These are phyloP conservation scores for Tyto alba DNA, from an alignment of 2,113 vertebrate genomes.

Conservation along the genomic window DNA sequence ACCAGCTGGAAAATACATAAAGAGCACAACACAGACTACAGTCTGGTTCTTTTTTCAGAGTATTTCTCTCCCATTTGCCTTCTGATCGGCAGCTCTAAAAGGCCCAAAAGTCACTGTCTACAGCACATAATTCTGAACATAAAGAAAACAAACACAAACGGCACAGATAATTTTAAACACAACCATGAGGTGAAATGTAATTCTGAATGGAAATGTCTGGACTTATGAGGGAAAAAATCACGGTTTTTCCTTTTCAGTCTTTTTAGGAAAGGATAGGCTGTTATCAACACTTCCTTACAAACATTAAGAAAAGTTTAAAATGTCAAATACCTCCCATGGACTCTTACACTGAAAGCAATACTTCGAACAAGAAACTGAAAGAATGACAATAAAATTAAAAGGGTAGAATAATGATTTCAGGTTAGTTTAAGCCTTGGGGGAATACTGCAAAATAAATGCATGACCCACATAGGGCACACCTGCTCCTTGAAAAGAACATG, in stretches of 20 bases:
- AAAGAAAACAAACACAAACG: neutral
- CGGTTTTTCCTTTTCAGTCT: neutral
- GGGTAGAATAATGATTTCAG: neutral
- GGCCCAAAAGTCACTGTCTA: neutral
- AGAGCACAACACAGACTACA: neutral
- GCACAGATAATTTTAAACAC: neutral
- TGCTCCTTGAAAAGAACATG: neutral
- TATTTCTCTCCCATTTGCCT: neutral
- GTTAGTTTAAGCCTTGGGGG: neutral
- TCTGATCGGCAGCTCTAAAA: neutral
- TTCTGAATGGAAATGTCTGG: neutral
- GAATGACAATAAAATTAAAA: neutral
- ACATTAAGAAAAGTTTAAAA: neutral
- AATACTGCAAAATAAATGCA: neutral
- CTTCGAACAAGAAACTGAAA: neutral
- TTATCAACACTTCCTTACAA: neutral
- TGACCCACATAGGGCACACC: neutral
- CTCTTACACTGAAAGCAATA: neutral
- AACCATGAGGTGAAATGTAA: neutral
- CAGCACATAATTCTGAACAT: neutral
- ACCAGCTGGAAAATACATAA: conserved; percentile 42
- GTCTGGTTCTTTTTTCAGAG: neutral
- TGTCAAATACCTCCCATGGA: neutral
- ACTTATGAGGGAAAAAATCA: neutral
- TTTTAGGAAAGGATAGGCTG: neutral